Conservation (phyloP, 2,888 invertebrate species). For the Aspidiotus rigidus region DNA sequence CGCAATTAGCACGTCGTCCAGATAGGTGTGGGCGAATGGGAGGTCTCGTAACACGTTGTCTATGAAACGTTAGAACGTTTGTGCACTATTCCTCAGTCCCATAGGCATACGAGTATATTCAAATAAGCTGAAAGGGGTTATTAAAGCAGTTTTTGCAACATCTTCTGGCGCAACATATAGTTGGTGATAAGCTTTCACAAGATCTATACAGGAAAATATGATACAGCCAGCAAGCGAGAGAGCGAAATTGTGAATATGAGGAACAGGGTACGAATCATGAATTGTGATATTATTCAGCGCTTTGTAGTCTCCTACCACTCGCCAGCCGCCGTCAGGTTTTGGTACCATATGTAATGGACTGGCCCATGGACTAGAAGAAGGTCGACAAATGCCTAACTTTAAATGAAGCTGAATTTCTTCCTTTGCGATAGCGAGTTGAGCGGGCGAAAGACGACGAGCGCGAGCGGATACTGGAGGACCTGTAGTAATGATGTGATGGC, state of each 20-base stretch:
- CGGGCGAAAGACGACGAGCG: background rate
- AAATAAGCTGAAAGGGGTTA: constrained; percentile 42
- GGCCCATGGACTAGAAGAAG: constrained; percentile 40
- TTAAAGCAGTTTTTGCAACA: constrained; percentile 35
- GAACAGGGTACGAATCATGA: constrained; percentile 42
- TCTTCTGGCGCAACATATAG: constrained; percentile 41
- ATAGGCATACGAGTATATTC: constrained; percentile 37
- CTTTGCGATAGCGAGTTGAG: background rate
- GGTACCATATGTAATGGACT: constrained; percentile 39
- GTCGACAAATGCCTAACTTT: background rate
- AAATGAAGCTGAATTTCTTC: background rate
- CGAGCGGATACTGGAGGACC: background rate
- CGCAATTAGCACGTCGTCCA: constrained; percentile 38
- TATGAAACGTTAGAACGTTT: constrained; percentile 39
- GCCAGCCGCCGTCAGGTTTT: constrained; percentile 39
- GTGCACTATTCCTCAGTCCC: constrained; percentile 37
- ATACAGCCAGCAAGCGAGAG: constrained; percentile 38
- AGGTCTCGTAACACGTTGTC: constrained; percentile 36
- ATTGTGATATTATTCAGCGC: constrained; percentile 39
- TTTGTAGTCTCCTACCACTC: constrained; percentile 43
- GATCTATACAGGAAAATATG: constrained; percentile 41
- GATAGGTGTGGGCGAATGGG: constrained; percentile 37
- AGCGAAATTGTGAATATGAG: constrained; percentile 40
- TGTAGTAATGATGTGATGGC: background rate
- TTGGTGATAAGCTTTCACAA: constrained; percentile 42